These are phyloP conservation scores for Hyla sarda DNA, from an alignment of 2,113 vertebrate genomes.

Conservation along the genomic window DNA sequence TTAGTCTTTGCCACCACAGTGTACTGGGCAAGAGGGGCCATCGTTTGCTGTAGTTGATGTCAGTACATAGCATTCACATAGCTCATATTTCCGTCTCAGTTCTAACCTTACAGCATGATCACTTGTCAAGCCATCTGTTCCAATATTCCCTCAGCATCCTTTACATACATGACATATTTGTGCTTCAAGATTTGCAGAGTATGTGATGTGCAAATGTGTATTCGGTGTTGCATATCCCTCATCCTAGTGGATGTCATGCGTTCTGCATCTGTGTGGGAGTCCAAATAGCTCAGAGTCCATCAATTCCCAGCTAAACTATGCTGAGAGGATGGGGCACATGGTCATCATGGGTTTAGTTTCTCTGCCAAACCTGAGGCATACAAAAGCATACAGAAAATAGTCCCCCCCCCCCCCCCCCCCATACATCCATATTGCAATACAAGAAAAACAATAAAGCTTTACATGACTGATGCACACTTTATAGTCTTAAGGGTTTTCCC, in stretches of 20 bases:
- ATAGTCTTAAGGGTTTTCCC: too few species aligned
- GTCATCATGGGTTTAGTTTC: slow-evolving; percentile 4
- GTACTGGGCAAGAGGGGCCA: not conserved
- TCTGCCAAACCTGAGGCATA: not conserved
- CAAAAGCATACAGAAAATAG: not conserved
- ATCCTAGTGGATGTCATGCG: slow-evolving; percentile 27
- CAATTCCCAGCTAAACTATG: slow-evolving; percentile 24
- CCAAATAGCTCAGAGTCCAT: slow-evolving; percentile 34
- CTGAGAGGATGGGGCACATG: not conserved
- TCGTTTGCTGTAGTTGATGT: not conserved
- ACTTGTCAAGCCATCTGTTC: slow-evolving; percentile 15
- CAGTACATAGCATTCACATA: not conserved
- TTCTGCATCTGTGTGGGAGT: slow-evolving; percentile 6
- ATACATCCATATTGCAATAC: not conserved
- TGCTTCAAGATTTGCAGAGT: slow-evolving; percentile 13
- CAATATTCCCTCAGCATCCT: not conserved
- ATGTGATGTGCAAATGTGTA: slow-evolving; percentile 20
- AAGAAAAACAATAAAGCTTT: not conserved
- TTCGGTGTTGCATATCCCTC: not conserved
- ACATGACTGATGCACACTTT: not conserved
- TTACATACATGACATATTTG: slow-evolving; percentile 35
- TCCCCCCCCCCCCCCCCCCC: not conserved
- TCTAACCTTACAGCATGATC: not conserved
- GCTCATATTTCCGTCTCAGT: not conserved
- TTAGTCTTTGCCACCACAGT: not conserved